phyloP scores from a whole-genome alignment of 2,113 vertebrate genomes.

The Herpetotheres cachinnans region DNA sequence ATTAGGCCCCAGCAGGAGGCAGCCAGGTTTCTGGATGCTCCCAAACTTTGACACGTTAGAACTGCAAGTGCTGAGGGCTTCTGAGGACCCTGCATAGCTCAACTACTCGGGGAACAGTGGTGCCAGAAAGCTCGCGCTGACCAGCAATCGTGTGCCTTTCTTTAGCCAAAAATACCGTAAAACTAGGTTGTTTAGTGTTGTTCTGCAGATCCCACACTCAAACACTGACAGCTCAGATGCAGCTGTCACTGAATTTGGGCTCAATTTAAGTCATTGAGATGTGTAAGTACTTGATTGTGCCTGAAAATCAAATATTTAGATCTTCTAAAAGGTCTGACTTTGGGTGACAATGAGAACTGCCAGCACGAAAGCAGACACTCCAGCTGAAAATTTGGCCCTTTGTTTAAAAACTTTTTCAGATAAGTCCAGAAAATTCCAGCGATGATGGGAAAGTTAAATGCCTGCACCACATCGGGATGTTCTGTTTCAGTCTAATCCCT shows the following conservation, averaged over 20 bases:
- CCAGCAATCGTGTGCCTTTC: neutral
- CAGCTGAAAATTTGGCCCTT: neutral
- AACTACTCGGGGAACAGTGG: neutral
- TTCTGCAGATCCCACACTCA: neutral
- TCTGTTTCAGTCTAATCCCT: neutral
- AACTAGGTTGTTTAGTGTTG: neutral
- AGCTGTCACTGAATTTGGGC: neutral
- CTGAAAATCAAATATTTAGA: neutral
- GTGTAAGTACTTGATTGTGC: neutral
- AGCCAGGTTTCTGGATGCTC: neutral
- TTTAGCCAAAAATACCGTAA: neutral
- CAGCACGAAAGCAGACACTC: neutral
- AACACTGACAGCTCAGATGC: neutral
- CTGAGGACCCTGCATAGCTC: neutral
- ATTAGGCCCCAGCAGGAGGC: neutral
- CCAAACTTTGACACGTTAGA: accelerated
- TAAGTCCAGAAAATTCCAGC: neutral
- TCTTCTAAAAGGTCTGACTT: neutral
- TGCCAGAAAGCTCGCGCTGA: neutral
- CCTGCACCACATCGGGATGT: neutral
- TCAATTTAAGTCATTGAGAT: neutral
- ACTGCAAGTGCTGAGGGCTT: neutral
- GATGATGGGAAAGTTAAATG: neutral
- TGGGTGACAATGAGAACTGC: neutral
- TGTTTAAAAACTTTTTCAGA: neutral